Conservation (phyloP, 1,140 invertebrate species). For the Anastrepha ludens region DNA sequence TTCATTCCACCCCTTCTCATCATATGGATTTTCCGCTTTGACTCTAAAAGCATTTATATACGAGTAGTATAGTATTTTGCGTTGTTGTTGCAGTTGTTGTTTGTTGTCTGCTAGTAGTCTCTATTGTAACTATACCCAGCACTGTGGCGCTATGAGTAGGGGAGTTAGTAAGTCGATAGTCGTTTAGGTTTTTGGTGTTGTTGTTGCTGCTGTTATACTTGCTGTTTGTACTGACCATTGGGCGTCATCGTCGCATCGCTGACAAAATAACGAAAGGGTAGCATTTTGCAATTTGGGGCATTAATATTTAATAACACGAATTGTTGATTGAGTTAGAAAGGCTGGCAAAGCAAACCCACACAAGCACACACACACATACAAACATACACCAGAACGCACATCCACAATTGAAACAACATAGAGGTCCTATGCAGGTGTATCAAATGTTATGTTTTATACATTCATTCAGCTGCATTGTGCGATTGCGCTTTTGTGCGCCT, state of each 20-base stretch:
- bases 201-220: neutral
- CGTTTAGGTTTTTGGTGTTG: neutral
- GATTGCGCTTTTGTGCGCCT: conserved; percentile 42
- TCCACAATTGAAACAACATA: neutral
- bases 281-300: conserved; percentile 56
- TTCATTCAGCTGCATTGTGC: conserved; percentile 31
- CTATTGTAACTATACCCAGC: neutral
- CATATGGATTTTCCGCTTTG: neutral
- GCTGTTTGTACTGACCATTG: conserved; percentile 38
- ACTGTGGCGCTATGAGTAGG: neutral
- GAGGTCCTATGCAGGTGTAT: conserved; percentile 16
- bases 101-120: neutral
- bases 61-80: neutral
- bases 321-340: conserved; percentile 65
- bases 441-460: conserved; percentile 39
- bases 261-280: conserved; percentile 41
- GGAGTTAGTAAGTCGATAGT: neutral
- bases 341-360: neutral
- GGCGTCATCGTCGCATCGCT: neutral
- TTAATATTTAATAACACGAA: conserved; percentile 73
- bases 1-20: too few species aligned
- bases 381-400: neutral
- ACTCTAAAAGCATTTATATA: conserved; percentile 23
- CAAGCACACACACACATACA: neutral
- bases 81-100: conserved; percentile 5